Percentiles rank a stretch among this genome's conserved stretches.
Evolutionary conservation across 2,888 invertebrate genomes (phyloP).

Genomic region (Dolichomitus sp.): DNA sequence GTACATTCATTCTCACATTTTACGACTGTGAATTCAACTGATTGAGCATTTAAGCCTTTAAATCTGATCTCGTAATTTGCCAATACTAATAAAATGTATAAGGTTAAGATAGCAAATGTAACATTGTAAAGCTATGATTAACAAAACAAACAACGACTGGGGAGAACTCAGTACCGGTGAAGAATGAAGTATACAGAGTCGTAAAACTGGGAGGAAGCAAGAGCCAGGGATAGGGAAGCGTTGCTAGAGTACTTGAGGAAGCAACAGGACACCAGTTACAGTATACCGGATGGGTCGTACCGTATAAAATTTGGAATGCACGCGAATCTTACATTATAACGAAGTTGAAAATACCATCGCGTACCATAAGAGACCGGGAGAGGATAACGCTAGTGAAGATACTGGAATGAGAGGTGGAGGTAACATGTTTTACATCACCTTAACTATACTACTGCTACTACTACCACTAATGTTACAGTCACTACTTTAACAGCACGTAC

Average conservation of each 20-base stretch:
- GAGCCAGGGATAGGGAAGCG: neutral
- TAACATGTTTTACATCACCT: neutral
- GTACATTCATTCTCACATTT: neutral
- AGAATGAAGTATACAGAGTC: neutral
- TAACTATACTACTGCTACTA: neutral
- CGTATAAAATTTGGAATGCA: neutral
- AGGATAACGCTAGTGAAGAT: neutral
- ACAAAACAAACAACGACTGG: neutral
- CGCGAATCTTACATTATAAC: neutral
- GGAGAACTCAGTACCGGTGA: neutral
- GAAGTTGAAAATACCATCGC: neutral
- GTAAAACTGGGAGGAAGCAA: neutral
- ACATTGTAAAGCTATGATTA: neutral
- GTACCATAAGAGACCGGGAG: neutral
- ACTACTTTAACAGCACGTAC: neutral
- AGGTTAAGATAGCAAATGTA: neutral
- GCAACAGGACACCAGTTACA: neutral
- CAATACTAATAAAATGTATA: neutral
- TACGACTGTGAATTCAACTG: neutral
- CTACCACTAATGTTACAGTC: neutral
- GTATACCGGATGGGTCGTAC: neutral
- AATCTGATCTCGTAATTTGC: neutral
- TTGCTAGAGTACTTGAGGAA: neutral
- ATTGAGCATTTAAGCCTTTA: neutral
- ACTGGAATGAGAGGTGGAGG: neutral